These are phyloP conservation scores for Parnassius smintheus DNA, from an alignment of 2,888 invertebrate species.

Conservation along the genomic window DNA sequence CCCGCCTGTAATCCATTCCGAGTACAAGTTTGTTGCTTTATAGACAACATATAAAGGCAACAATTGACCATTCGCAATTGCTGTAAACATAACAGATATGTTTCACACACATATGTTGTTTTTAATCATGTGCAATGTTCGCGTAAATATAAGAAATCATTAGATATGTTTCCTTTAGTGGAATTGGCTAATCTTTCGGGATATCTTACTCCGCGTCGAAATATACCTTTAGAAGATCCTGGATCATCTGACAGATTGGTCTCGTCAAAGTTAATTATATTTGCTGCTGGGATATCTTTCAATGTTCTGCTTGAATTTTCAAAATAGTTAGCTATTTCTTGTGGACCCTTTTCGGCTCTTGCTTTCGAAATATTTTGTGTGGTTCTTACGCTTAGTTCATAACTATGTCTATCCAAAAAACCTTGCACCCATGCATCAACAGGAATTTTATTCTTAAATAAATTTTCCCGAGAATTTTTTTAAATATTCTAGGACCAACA, in stretches of 20 bases:
- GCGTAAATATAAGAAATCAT: no score
- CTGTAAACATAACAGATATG: conserved; percentile 34
- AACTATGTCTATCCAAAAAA: no score
- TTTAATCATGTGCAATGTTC: no score
- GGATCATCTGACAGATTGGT: conserved; percentile 31
- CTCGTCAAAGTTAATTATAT: conserved; percentile 30
- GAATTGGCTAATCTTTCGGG: conserved; percentile 24
- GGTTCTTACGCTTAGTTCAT: no score
- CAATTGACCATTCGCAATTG: conserved; percentile 25
- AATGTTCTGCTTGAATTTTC: conserved; percentile 25
- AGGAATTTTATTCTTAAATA: no score
- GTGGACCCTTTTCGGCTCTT: conserved; percentile 32
- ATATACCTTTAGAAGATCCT: conserved; percentile 27
- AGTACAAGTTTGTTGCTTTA: conserved; percentile 27
- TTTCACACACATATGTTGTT: no score
- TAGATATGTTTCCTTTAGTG: conserved; percentile 29
- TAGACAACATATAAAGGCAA: conserved; percentile 30
- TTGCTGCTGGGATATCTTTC: conserved; percentile 16
- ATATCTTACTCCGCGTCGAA: conserved; percentile 29
- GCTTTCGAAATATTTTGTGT: conserved; percentile 35
- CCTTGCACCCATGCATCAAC: no score
- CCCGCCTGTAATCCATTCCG: conserved; percentile 21
- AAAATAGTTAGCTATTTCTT: conserved; percentile 33
- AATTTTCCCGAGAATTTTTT: no score
- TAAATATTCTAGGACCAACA: no score